phyloP scores from a whole-genome alignment of 1,140 invertebrate species.

The Trichogramma pretiosum region DNA sequence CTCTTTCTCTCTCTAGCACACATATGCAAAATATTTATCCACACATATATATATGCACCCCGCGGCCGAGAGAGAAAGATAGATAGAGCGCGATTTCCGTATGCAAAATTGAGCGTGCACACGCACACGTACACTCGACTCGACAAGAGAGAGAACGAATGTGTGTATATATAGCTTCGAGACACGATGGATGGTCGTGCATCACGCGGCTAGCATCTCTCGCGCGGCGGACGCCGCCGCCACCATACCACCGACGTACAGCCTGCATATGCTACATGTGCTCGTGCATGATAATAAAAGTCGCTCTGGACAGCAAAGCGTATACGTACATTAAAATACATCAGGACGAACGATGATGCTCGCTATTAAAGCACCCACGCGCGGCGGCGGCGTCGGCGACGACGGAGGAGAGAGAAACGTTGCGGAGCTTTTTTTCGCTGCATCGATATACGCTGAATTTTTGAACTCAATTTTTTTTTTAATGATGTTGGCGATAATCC shows the following conservation, averaged over 20 bases:
- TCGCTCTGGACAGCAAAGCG: too few species aligned
- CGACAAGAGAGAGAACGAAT: too few species aligned
- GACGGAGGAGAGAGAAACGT: too few species aligned
- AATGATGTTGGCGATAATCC: too few species aligned
- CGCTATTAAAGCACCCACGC: constrained; percentile 29
- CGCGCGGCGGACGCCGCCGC: too few species aligned
- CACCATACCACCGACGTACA: too few species aligned
- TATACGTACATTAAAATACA: constrained; percentile 41
- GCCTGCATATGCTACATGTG: too few species aligned
- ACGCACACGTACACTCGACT: constrained; percentile 31
- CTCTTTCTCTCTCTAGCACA: neutral
- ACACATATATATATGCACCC: neutral
- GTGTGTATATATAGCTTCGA: neutral
- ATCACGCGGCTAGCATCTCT: constrained; percentile 38
- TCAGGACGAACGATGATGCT: constrained; percentile 3
- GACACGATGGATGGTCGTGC: constrained; percentile 32
- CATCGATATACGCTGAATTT: too few species aligned
- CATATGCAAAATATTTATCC: neutral
- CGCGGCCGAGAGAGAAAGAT: constrained; percentile 5
- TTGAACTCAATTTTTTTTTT: too few species aligned
- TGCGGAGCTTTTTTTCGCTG: neutral
- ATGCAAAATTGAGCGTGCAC: constrained; percentile 39
- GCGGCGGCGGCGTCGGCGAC: too few species aligned
- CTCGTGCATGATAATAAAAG: too few species aligned
- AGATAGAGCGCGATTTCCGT: constrained; percentile 29